Base-by-base conservation (phyloP, 2,797 vertebrate species). In the Galagoides demidoff region DNA sequence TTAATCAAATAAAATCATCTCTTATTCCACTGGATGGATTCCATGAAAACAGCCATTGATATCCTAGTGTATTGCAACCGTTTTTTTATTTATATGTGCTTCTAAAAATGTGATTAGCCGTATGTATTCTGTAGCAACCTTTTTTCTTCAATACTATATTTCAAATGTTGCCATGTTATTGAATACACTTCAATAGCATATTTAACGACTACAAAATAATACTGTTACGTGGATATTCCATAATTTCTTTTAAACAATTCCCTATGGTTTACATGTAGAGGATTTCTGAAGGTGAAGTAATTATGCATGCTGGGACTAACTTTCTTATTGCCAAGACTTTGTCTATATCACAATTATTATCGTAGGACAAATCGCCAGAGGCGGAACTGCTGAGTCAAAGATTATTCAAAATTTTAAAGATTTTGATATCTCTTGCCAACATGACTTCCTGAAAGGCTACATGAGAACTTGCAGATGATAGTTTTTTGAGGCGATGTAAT, bases 1-100 rank as follows among this genome's bases (percentile, higher is more conserved):
- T 57, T 66, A 92, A 83, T 71, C 81, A 84, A 71, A 76, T 68
- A 74, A 82, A 90, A 83, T 88, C 45, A 22, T 45, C 68, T 39
- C 9, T 63, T 68, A 87, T 90, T 76, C 70, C 66, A n/a, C 86
- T 79, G 37, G 27, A 68, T 85, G 52, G 70, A 91, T 52, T 52
- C 49, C 49, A 52, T 14, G 76, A 74, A 43, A 86, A 77, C 13
- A 85, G 45, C 29, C 34, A 74, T 43, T 45, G 23, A 71, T 68
- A 23, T 59, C 94, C 34, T 92, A 70, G 55, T 89, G 4, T 68
- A 49, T 71, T 45, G 74, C 82, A 90, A 66, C 11, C 64, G 29
- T 43, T 84, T 85, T 85, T 85, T n/a, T 4, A 82, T 83, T 52
- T 78, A 27, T 27, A 27, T 17, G 20, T 34, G 34, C 17, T 85